These are phyloP conservation scores for Lipophrys pholis DNA, from an alignment of 2,113 vertebrate genomes.

Conservation along the genomic window DNA sequence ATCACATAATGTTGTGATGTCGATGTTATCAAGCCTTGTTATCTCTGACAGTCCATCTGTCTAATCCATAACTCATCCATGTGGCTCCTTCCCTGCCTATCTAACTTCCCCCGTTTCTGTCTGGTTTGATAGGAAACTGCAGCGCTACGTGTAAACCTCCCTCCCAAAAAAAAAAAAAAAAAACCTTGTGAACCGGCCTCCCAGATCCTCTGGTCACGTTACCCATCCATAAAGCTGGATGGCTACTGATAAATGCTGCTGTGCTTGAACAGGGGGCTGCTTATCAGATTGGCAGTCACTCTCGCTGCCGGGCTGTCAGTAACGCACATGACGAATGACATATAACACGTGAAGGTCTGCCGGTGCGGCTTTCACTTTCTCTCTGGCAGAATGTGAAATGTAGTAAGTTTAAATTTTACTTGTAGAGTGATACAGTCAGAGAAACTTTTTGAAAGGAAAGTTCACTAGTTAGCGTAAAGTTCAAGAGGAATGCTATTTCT, in stretches of 20 bases:
- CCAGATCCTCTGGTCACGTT: conserved; percentile 48
- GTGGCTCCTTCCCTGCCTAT: conserved; percentile 53
- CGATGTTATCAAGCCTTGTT: conserved; percentile 33
- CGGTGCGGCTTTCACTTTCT: conserved; percentile 10
- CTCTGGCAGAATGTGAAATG: not conserved
- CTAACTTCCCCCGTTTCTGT: conserved; percentile 33
- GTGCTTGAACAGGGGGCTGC: conserved; percentile 52
- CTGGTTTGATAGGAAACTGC: conserved; percentile 50
- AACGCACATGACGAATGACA: conserved; percentile 16
- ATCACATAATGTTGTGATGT: conserved; percentile 18
- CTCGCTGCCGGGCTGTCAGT: conserved; percentile 47
- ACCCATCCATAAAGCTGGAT: conserved; percentile 66
- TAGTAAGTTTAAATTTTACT: not conserved
- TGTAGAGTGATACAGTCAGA: not conserved
- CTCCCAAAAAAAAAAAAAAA: not conserved
- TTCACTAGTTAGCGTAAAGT: not conserved
- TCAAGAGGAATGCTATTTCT: not conserved
- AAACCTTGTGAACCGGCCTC: conserved; percentile 43
- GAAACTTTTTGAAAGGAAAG: not conserved
- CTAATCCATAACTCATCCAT: conserved; percentile 52
- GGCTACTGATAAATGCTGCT: conserved; percentile 73
- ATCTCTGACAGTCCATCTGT: conserved; percentile 28
- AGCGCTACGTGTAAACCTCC: conserved; percentile 44
- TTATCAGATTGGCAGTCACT: conserved; percentile 78
- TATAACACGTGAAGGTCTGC: conserved; percentile 10